Percentiles rank a stretch among this genome's conserved stretches.
phyloP scores from a whole-genome alignment of 2,113 vertebrate species.

The Caretta caretta region DNA sequence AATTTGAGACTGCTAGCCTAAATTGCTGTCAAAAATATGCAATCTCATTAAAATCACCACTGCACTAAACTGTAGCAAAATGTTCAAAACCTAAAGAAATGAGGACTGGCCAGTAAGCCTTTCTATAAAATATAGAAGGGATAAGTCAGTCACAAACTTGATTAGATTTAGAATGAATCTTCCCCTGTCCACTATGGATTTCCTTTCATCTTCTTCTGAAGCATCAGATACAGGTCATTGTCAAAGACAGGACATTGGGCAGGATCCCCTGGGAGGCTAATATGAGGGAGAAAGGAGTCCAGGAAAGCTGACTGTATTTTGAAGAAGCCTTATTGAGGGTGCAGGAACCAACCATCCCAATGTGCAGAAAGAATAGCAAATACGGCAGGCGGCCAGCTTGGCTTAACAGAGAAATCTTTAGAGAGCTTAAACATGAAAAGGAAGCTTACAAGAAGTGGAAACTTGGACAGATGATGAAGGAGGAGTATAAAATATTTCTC shows the following conservation, averaged over 20 bases:
- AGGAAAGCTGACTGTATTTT: too few relatives aligned
- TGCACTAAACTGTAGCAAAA: neutral
- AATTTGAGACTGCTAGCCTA: neutral
- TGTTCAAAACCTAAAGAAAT: neutral
- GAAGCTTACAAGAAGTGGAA: too few relatives aligned
- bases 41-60: neutral
- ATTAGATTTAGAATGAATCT: neutral
- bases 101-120: neutral
- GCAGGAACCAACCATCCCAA: too few relatives aligned
- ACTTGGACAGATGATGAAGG: too few relatives aligned
- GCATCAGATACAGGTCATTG: neutral
- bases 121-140: neutral
- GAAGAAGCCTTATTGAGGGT: too few relatives aligned
- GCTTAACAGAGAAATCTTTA: too few relatives aligned
- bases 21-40: neutral
- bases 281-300: too few relatives aligned
- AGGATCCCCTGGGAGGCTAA: too few relatives aligned
- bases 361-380: too few relatives aligned
- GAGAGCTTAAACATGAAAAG: too few relatives aligned
- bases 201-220: neutral
- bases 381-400: too few relatives aligned
- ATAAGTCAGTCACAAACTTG: neutral
- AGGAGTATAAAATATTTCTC: too few relatives aligned
- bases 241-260: neutral
- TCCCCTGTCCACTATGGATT: neutral